These are phyloP conservation scores for Rhynchopsitta pachyrhyncha DNA, from an alignment of 2,113 vertebrate genomes.

Conservation along the genomic window DNA sequence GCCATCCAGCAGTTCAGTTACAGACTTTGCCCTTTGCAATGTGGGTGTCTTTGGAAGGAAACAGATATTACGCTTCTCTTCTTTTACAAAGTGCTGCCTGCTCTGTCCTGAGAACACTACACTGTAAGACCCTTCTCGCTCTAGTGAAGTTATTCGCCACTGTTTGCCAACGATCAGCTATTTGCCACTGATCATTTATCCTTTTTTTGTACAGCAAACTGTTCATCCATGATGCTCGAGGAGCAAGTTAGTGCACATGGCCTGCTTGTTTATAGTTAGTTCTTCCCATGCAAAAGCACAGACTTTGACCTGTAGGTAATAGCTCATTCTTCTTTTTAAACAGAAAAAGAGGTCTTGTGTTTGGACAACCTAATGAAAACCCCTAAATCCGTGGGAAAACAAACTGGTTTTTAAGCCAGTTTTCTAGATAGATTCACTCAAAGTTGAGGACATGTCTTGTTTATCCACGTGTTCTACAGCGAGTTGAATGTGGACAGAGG, in stretches of 20 bases:
- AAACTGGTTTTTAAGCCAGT: not conserved
- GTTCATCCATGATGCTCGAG: not conserved
- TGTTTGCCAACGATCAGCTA: not conserved
- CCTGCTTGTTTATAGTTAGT: not conserved
- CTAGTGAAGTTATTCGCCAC: not conserved
- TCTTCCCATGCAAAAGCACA: not conserved
- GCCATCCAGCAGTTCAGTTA: not conserved
- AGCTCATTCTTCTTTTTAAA: not conserved
- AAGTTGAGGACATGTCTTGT: not conserved
- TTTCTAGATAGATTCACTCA: not conserved
- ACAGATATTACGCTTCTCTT: not conserved
- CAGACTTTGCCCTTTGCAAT: not conserved
- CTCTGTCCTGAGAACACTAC: not conserved
- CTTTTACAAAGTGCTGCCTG: not conserved
- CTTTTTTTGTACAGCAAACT: not conserved
- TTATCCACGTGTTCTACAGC: not conserved
- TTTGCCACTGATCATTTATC: not conserved
- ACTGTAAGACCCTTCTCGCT: not conserved
- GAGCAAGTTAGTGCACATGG: not conserved
- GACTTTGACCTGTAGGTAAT: not conserved
- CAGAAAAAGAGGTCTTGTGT: not conserved
- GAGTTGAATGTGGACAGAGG: not conserved
- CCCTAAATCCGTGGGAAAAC: not conserved
- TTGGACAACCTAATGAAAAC: not conserved
- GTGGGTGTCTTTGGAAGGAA: not conserved